Base-by-base conservation (phyloP, 35 echinoderm and acorn worm genomes). In the Ophioderma brevispina region DNA sequence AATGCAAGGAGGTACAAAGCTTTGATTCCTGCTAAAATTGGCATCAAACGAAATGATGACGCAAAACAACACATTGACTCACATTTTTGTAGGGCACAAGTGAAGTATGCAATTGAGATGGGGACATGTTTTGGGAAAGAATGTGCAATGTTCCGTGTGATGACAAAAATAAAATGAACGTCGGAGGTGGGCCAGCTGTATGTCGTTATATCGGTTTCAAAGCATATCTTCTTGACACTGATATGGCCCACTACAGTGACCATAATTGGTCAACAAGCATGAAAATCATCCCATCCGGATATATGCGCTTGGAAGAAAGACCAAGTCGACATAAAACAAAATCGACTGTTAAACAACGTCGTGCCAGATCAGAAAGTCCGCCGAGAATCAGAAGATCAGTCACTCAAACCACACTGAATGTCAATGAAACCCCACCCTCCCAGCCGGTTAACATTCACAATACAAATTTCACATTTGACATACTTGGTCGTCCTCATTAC, bases 251-350 rank as follows among this genome's bases (percentile, higher is more conserved):
- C 40, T 83, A 43, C 50, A 18, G 39, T 0, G 42, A 83, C 40
- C 81, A 83, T 83, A 83, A 83, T 52, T 83, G 81, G 39, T 49
- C 39, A 8, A 83, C 81, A 33, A 46, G 81, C 14, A 31, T 83
- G 15, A 83, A 83, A 14, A 23, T 50, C 19, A 83, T 83, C 13
- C 39, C 81, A 39, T 83, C 81, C 13, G 81, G 81, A 52, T 83
- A 83, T 83, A 41, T 83, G 81, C 38, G 40, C 1, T 46, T 83
- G 13, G 1, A 83, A 43, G 10, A 42, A 33, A 83, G 50, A 0
- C 25, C 10, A 25, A 70, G 3, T 30, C 5, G 1, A 13, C 2
- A 2, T 15, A 70, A 70, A 15, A 70, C 15, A 30, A 70, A 70
- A 8, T 15, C 3, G 1, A 70, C 5, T 25, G 59, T 25, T 15